Base-by-base conservation (phyloP, 2,113 vertebrate genomes). In the Dipodomys ordii region DNA sequence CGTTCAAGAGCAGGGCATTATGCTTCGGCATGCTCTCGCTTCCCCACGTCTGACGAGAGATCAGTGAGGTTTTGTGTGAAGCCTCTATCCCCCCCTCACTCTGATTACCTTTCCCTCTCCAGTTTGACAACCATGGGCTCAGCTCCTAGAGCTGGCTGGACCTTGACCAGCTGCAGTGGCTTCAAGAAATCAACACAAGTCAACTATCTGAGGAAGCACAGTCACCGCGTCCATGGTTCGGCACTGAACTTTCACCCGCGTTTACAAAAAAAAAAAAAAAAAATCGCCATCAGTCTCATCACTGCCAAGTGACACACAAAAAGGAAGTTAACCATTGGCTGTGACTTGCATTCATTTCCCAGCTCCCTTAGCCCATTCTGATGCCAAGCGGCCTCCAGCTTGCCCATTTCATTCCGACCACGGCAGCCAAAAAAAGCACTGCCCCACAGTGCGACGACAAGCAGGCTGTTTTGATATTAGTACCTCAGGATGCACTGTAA, bases 391-490 rank as follows among this genome's bases (percentile, higher is more conserved):
- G 97, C 95, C 94, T 95, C 77, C 96, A 96, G 94, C 96, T 90
- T 93, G 96, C 96, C 97, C 95, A 93, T 94, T 97, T 97, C 96
- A 95, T 95, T 92, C 93, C 84, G 64, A 27, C 90, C 87, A 73
- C 80, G 19, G 78, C 92, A 94, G 96, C 96, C 95, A 93, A 97
- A 87, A 91, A 97, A 94, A 87, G 96, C 88, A 88, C 93, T 92
- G 82, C 62, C 95, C 95, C 87, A 95, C 90, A 44, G 92, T 67
- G 96, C 94, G 71, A 90, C 67, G 89, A 96, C 94, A 95, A 87
- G 95, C 95, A 97, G 96, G 92, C 96, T 97, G 95, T 95, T 94
- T 96, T 83, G 94, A 97, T 97, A 98, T 96, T 97, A 95, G 97
- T 93, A 92, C 92, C 96, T 96, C 95, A 88, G 95, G 96, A 88